Base-by-base conservation (phyloP, 2,888 invertebrate genomes). In the Thelaira solivaga region DNA sequence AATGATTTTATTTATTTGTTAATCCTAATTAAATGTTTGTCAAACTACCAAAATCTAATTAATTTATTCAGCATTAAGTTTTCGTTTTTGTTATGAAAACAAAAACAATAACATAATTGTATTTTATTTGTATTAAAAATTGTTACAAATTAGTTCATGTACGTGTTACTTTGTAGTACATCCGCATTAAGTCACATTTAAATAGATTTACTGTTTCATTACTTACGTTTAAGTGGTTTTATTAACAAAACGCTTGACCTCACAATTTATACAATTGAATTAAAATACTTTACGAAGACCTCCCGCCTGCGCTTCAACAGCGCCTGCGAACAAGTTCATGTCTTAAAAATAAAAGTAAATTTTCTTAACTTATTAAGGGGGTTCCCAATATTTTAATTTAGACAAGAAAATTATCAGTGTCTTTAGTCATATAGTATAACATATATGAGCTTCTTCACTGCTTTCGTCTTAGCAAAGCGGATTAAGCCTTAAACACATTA, bases 31-130 rank as follows among this genome's bases (percentile, higher is more conserved):
- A n/a, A n/a, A n/a, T n/a, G n/a, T n/a, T n/a, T n/a, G n/a, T n/a
- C n/a, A n/a, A n/a, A n/a, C n/a, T n/a, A n/a, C n/a, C n/a, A 34
- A 49, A 62, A 36, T 22, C 22, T 6, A 64, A 47, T 62, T 62
- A 8, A 16, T 26, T 16, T 29, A 22, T 11, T 4, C 34, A 41
- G 7, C 39, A 13, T 34, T 4, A 62, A 41, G 22, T n/a, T n/a
- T n/a, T n/a, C 16, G 47, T 10, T 47, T 34, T 31, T 8, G 39
- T 24, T 24, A 24, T 13, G 36, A 20, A 31, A 59, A 31, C 10
- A 31, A 45, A 20, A 16, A 62, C 16, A 2, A 4, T 11, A 24
- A n/a, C n/a, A n/a, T n/a, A n/a, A n/a, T n/a, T n/a, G n/a, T n/a
- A n/a, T n/a, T n/a, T n/a, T n/a, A n/a, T n/a, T n/a, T n/a, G n/a